phyloP scores from a whole-genome alignment of 2,888 invertebrate genomes.

The Erebia aethiops region DNA sequence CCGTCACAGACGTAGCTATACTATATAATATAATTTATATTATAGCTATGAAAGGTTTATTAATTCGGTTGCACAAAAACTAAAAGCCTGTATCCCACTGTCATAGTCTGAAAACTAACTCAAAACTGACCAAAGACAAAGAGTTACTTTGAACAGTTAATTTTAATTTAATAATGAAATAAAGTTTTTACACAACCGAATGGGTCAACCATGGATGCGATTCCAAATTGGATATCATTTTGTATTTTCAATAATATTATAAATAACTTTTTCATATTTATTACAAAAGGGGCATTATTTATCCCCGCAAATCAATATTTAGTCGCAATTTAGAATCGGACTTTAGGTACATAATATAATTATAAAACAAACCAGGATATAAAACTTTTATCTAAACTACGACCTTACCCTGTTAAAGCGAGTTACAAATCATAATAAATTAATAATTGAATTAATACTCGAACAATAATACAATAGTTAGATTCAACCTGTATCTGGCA shows the following conservation, averaged over 20 bases:
- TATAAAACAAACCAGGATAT: slow-evolving; percentile 23
- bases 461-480: slow-evolving; percentile 30
- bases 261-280: background rate
- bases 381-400: slow-evolving; percentile 22
- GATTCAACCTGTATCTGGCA: slow-evolving; percentile 30
- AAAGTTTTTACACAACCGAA: slow-evolving; percentile 1
- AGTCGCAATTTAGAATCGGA: slow-evolving; percentile 18
- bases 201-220: background rate
- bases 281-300: background rate
- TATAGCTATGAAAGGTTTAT: too few species aligned
- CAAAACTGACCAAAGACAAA: too few species aligned
- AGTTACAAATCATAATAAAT: slow-evolving; percentile 27
- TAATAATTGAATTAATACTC: slow-evolving; percentile 15
- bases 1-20: too few species aligned
- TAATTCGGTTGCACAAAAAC: background rate
- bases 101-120: too few species aligned
- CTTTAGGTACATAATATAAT: slow-evolving; percentile 8
- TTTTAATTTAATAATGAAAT: too few species aligned
- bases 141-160: too few species aligned
- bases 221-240: slow-evolving; percentile 1
- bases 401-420: slow-evolving; percentile 36
- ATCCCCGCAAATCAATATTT: background rate
- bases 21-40: too few species aligned
- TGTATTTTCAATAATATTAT: background rate
- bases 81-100: background rate